A percentile compares a stretch with the other conserved stretches of the same genome.
Conservation (phyloP, 2,888 invertebrate genomes). For the Notocelia uddmanniana region DNA sequence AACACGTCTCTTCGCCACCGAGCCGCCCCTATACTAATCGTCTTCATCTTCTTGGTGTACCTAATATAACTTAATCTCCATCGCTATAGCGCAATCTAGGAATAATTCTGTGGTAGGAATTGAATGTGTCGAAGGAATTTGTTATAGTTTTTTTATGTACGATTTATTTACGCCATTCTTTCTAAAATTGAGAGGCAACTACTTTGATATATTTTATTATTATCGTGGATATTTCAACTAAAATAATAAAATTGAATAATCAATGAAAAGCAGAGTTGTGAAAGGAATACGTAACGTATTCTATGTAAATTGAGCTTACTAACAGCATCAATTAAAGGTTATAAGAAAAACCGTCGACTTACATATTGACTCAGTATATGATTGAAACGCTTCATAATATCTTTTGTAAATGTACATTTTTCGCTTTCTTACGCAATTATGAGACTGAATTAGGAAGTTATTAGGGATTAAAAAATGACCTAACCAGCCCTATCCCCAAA, state of each 20-base stretch:
- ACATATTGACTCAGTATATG: not conserved
- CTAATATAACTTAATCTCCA: conserved; percentile 24
- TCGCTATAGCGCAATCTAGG: conserved; percentile 31
- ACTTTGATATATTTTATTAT: conserved; percentile 14
- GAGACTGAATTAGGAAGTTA: conserved; percentile 82
- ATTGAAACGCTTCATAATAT: conserved; percentile 37
- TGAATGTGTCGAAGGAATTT: conserved; percentile 34
- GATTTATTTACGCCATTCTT: not conserved
- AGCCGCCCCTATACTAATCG: conserved; percentile 55
- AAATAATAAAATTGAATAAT: conserved; percentile 6
- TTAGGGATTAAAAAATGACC: conserved; percentile 67
- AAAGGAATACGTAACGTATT: conserved; percentile 33
- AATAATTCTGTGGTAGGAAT: conserved; percentile 41
- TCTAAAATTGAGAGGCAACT: conserved; percentile 9
- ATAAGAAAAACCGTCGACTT: not conserved
- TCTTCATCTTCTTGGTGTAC: conserved; percentile 57
- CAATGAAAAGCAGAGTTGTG: conserved; percentile 26
- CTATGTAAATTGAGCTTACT: conserved; percentile 37
- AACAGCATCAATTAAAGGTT: conserved; percentile 14
- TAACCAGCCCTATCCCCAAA: conserved; percentile 53
- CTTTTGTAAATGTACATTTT: conserved; percentile 61
- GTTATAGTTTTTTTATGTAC: not conserved
- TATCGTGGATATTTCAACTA: not conserved
- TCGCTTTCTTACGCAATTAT: conserved; percentile 78
- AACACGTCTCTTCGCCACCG: conserved; percentile 60